These are phyloP conservation scores for Sapajus apella DNA, from an alignment of 2,113 vertebrate species.

Conservation along the genomic window DNA sequence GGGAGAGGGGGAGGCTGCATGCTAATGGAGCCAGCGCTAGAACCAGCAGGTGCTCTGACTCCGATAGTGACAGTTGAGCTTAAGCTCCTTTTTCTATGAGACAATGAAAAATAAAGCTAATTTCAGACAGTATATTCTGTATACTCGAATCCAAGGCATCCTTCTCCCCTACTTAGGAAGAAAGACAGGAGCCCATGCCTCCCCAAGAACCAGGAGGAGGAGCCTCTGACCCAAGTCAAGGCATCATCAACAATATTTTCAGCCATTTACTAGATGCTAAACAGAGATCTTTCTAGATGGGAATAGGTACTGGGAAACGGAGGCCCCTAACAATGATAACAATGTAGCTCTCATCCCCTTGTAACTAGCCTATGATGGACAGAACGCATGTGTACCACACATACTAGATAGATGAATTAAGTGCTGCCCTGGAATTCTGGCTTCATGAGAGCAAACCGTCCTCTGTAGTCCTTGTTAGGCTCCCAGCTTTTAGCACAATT, in stretches of 20 bases:
- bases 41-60: conserved; percentile 61
- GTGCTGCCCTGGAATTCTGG: not conserved
- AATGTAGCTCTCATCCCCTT: not conserved
- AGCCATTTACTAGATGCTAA: not conserved
- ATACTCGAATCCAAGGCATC: not conserved
- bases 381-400: too few species aligned
- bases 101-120: conserved; percentile 50
- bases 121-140: not conserved
- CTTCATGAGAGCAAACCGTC: not conserved
- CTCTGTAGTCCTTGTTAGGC: not conserved
- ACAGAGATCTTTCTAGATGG: not conserved
- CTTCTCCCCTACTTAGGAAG: not conserved
- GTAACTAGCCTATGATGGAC: rapidly evolving
- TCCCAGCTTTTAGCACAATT: not conserved
- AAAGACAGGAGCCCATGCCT: not conserved
- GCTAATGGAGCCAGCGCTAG: not conserved
- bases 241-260: not conserved
- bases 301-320: not conserved
- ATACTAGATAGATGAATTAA: not conserved
- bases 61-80: conserved; percentile 43
- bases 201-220: not conserved
- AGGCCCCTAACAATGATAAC: not conserved
- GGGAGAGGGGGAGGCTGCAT: not conserved
- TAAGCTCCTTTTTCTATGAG: conserved; percentile 48
- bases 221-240: not conserved